Conservation (phyloP, 2,797 vertebrate species). For the Pseudocheirus occidentalis region DNA sequence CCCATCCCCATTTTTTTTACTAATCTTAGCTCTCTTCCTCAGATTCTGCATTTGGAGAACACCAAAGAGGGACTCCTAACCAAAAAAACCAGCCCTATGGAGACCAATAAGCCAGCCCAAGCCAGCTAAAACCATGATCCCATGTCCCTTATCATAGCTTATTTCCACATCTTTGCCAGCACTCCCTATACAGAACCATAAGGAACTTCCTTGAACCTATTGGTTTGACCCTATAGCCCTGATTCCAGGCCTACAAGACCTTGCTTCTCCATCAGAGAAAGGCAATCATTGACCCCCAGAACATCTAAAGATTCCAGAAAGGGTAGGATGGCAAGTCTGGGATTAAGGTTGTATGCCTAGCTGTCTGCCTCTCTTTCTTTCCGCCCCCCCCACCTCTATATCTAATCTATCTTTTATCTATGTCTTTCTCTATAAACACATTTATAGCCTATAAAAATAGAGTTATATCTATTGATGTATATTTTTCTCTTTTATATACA, state of each 20-base stretch:
- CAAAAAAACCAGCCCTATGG: not conserved
- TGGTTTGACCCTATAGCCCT: not conserved
- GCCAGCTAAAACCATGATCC: not conserved
- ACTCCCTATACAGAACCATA: not conserved
- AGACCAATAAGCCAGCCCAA: not conserved
- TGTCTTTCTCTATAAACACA: not conserved
- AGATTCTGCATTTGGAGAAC: not conserved
- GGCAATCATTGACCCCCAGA: not conserved
- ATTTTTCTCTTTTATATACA: slow-evolving; percentile 2
- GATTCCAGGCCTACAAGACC: not conserved
- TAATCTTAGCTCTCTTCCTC: not conserved
- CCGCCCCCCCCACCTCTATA: not conserved
- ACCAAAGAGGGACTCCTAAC: not conserved
- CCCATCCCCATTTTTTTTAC: not conserved
- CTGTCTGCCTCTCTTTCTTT: not conserved
- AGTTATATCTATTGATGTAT: not conserved
- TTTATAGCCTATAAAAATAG: not conserved
- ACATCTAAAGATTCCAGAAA: not conserved
- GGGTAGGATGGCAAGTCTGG: not conserved
- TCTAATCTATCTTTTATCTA: not conserved
- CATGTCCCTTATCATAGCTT: not conserved
- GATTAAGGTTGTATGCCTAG: not conserved
- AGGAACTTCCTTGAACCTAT: not conserved
- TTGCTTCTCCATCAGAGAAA: not conserved
- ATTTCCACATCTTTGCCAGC: not conserved